Base-by-base conservation (phyloP, 2,113 vertebrate genomes). In the Panurus biarmicus region DNA sequence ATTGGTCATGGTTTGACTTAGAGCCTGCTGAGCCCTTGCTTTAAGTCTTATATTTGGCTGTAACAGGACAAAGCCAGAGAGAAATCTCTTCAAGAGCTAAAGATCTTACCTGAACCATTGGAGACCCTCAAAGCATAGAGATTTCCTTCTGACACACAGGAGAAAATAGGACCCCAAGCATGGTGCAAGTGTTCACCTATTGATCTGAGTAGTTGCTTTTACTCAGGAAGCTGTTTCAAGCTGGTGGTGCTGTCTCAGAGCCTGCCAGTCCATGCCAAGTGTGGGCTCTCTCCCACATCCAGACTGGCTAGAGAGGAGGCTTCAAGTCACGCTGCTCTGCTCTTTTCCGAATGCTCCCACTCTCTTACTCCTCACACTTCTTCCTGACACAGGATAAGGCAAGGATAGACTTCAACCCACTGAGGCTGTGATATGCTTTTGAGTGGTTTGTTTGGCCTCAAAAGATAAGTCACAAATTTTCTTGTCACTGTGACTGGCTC, bases 141-240 rank as follows among this genome's bases (percentile, higher is more conserved):
- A 35, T 19, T 91, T 85, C 42, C 62, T 73, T 65, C 69, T 88
- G 54, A 5, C 42, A 56, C 5, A 4, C 11, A 28, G 47, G 14
- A 54, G 51, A 24, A 76, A 70, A 57, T 1, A 70, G 45, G 10
- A 26, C 24, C 29, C 20, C 38, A 64, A 67, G 22, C 28, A 48
- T 0, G 0, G 18, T 40, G 28, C 9, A 5, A 5, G 2, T 22
- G 12, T 40, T 38, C 28, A 64, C 10, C 44, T 62, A 5, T 24
- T 33, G 62, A 48, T 56, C 58, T 45, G 18, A 42, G 47, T 14
- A 29, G 28, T 4, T 65, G 18, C 60, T 72, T 28, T 45, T 85
- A 23, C 7, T 85, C 24, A 57, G 16, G 25, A 45, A 42, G 31
- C 13, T 66, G 42, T 38, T 60, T 9, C 28, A 78, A 75, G 17